Percentiles rank a stretch among this genome's conserved stretches.
Conservation (phyloP, 2,888 invertebrate genomes). For the Megastigmus dorsalis region DNA sequence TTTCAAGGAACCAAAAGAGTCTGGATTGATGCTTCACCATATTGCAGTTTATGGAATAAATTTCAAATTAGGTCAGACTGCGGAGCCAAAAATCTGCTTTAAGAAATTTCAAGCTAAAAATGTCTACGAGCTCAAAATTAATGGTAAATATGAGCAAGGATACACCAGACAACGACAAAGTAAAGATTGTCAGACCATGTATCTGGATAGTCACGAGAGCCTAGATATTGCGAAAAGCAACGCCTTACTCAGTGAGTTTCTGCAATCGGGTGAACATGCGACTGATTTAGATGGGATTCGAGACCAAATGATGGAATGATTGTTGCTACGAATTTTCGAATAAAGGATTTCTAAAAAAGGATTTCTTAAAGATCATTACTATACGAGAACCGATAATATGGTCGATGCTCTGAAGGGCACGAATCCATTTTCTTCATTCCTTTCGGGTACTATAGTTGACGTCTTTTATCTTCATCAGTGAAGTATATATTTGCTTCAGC, state of each 20-base stretch:
- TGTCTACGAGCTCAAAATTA: background rate
- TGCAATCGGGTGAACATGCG: background rate
- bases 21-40: background rate
- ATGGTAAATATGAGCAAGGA: background rate
- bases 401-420: no score
- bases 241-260: slow-evolving; percentile 30
- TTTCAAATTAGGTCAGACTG: background rate
- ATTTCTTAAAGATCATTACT: background rate
- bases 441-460: background rate
- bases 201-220: slow-evolving; percentile 30
- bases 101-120: no score
- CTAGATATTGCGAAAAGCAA: slow-evolving; percentile 28
- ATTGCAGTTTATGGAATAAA: background rate
- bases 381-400: no score
- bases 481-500: no score
- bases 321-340: no score
- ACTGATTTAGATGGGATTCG: background rate
- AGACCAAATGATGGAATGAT: background rate
- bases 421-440: no score
- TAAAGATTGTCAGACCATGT: slow-evolving; percentile 28
- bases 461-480: background rate
- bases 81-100: no score
- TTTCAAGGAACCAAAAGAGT: slow-evolving; percentile 17
- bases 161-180: background rate
- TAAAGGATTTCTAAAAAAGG: background rate